These are phyloP conservation scores for Diorhabda carinulata DNA, from an alignment of 1,140 invertebrate species.

Conservation along the genomic window DNA sequence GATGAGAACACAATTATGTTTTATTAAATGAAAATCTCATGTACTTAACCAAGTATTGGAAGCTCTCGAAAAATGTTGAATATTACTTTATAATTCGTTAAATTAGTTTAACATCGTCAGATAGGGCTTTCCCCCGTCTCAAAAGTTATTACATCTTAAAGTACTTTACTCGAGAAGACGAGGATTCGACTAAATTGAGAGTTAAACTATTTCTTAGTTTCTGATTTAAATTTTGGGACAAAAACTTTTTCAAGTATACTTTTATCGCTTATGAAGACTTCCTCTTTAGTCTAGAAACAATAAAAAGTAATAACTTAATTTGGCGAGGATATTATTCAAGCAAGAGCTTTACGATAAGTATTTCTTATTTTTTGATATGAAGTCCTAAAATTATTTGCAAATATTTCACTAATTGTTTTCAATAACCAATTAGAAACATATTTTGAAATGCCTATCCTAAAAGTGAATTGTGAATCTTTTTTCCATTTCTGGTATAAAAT, in stretches of 20 bases:
- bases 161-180: neutral
- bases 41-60: neutral
- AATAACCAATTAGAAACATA: too few relatives aligned
- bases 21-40: conserved; percentile 1
- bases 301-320: too few relatives aligned
- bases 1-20: conserved; percentile 3
- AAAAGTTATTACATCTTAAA: conserved; percentile 3
- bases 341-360: too few relatives aligned
- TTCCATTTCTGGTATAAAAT: too few relatives aligned
- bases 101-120: neutral
- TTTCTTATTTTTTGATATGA: too few relatives aligned
- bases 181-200: neutral
- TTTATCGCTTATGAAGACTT: too few relatives aligned
- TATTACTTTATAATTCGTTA: neutral
- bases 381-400: too few relatives aligned
- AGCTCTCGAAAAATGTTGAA: conserved; percentile 2
- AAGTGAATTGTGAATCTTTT: too few relatives aligned
- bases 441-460: too few relatives aligned
- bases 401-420: too few relatives aligned
- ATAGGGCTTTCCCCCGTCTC: neutral
- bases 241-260: neutral
- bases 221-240: neutral
- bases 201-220: neutral
- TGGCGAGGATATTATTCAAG: too few relatives aligned
- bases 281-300: too few relatives aligned